Percentiles rank a stretch among this genome's conserved stretches.
Evolutionary conservation across 1,140 invertebrate species (phyloP).

Genomic region (Drosophila nikananu): DNA sequence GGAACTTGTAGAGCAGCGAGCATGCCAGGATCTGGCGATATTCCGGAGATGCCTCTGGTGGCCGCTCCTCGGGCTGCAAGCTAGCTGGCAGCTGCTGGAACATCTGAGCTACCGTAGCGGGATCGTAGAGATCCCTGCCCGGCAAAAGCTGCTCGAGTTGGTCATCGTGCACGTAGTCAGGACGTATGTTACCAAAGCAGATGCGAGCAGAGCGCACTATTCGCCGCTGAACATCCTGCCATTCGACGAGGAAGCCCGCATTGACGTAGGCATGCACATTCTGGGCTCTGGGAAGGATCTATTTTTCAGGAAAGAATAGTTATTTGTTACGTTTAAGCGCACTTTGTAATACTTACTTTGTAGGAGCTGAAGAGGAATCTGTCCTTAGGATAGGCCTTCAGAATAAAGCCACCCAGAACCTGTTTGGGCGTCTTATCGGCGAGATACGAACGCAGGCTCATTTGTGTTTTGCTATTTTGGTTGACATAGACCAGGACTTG

Average conservation of each 20-base stretch:
- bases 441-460: conserved; percentile 62
- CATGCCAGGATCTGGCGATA: conserved; percentile 88
- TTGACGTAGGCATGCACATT: conserved; percentile 94
- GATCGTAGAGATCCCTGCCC: conserved; percentile 86
- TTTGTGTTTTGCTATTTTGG: neutral
- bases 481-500: conserved; percentile 71
- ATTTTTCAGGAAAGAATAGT: neutral
- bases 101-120: conserved; percentile 37
- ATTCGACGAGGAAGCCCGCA: conserved; percentile 89
- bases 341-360: conserved; percentile 86
- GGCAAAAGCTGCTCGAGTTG: conserved; percentile 88
- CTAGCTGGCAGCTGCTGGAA: conserved; percentile 52
- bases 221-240: conserved; percentile 64
- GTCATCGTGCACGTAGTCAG: conserved; percentile 89
- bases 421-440: conserved; percentile 50
- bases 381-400: conserved; percentile 55
- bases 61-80: conserved; percentile 75
- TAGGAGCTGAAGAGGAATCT: conserved; percentile 76
- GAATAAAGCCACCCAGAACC: conserved; percentile 67
- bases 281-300: conserved; percentile 87
- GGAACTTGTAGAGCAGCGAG: conserved; percentile 90
- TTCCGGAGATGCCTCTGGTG: conserved; percentile 88
- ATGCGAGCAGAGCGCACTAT: conserved; percentile 70
- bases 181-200: conserved; percentile 90
- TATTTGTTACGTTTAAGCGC: too few species aligned